These are phyloP conservation scores for Synaphobranchus kaupii DNA, from an alignment of 2,797 vertebrate genomes.

Conservation along the genomic window DNA sequence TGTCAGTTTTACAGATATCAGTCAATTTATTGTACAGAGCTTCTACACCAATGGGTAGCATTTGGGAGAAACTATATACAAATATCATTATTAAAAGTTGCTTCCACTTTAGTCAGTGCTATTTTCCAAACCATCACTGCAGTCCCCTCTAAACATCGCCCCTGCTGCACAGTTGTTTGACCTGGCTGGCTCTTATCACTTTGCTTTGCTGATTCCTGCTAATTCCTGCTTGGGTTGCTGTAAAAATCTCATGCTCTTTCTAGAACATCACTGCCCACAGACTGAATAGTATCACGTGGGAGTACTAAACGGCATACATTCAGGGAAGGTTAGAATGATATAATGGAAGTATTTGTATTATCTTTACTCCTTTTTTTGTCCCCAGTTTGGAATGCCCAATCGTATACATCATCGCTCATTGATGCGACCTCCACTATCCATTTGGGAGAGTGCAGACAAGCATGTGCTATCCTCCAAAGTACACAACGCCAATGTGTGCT, in stretches of 20 bases:
- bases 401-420: no score
- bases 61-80: not conserved
- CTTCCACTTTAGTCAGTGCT: not conserved
- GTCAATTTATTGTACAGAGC: not conserved
- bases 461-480: no score
- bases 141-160: not conserved
- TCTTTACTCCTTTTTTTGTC: no score
- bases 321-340: not conserved
- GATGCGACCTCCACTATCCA: no score
- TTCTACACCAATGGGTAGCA: not conserved
- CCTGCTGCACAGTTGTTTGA: not conserved
- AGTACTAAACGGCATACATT: not conserved
- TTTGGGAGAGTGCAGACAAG: no score
- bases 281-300: not conserved
- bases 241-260: not conserved
- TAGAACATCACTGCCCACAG: not conserved
- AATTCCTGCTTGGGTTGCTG: not conserved
- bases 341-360: not conserved
- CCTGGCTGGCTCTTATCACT: not conserved
- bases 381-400: no score
- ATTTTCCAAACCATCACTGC: not conserved
- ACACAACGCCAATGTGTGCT: no score
- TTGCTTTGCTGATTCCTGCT: not conserved
- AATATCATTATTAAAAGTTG: not conserved
- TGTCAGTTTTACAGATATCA: not conserved